These are phyloP conservation scores for Steinernema khuongi DNA, from an alignment of 1,140 invertebrate genomes.

Conservation along the genomic window DNA sequence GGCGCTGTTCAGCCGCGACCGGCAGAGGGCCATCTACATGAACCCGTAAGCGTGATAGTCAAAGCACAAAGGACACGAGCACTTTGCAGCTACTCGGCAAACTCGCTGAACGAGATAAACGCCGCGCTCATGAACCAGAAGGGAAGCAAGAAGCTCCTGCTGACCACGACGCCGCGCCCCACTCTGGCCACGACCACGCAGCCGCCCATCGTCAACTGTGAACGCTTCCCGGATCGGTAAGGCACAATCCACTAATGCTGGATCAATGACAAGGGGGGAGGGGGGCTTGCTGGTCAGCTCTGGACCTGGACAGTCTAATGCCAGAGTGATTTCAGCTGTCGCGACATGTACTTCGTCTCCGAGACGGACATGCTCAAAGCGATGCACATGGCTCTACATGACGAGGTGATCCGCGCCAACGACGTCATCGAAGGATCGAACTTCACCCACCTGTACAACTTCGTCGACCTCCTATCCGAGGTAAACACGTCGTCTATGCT, in stretches of 20 bases:
- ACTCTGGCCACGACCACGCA: conserved; percentile 28
- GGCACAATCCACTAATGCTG: conserved; percentile 19
- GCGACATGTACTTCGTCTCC: conserved; percentile 52
- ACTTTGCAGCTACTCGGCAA: conserved; percentile 14
- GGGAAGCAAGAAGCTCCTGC: background rate
- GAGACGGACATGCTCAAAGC: conserved; percentile 58
- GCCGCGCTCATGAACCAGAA: conserved; percentile 10
- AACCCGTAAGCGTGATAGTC: conserved; percentile 33
- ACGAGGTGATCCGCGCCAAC: conserved; percentile 47
- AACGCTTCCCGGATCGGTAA: conserved; percentile 35
- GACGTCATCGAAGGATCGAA: conserved; percentile 45
- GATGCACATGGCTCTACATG: conserved; percentile 46
- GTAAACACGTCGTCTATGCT: no score
- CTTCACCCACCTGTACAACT: conserved; percentile 54
- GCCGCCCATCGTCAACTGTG: conserved; percentile 37
- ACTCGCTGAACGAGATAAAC: conserved; percentile 22
- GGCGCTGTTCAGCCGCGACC: conserved; percentile 52
- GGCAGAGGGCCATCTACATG: conserved; percentile 57
- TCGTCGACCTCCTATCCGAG: conserved; percentile 50
- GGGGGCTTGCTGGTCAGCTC: conserved; percentile 15
- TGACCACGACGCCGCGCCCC: conserved; percentile 25
- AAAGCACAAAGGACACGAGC: background rate
- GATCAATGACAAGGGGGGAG: conserved; percentile 16
- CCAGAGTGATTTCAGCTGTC: conserved; percentile 43
- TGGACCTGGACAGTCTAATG: conserved; percentile 26